Evolutionary conservation across 2,888 invertebrate species (phyloP).

Genomic region (Sussaba pulchella): DNA sequence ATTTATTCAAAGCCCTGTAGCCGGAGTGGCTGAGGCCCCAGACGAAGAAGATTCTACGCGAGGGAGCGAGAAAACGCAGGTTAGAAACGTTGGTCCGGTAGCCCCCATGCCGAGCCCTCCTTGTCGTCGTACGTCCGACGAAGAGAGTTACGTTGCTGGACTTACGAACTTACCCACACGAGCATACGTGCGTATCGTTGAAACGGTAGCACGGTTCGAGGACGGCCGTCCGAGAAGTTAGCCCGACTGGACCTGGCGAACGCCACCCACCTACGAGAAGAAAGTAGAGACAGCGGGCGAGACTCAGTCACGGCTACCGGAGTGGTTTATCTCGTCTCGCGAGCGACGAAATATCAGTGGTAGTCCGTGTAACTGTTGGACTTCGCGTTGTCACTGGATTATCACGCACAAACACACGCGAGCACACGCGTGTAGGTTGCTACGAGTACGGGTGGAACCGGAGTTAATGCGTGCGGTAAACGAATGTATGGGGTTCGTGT

Average conservation of each 20-base stretch:
- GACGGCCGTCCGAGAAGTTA: constrained; percentile 68
- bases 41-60: constrained; percentile 31
- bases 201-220: constrained; percentile 57
- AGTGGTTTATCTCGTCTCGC: constrained; percentile 58
- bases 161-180: constrained; percentile 9
- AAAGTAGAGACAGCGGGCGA: constrained; percentile 58
- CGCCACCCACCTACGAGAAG: constrained; percentile 75
- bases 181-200: constrained; percentile 7
- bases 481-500: constrained; percentile 36
- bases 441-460: constrained; percentile 19
- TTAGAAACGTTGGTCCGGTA: constrained; percentile 71
- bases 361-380: constrained; percentile 38
- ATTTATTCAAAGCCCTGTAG: constrained; percentile 76
- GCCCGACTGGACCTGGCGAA: constrained; percentile 63
- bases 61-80: constrained; percentile 53
- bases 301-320: constrained; percentile 48
- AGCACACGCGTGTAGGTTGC: constrained; percentile 38
- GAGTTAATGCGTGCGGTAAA: constrained; percentile 12
- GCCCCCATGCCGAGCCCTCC: constrained; percentile 60
- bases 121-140: constrained; percentile 60
- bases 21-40: constrained; percentile 36
- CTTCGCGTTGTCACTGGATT: constrained; percentile 10
- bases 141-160: constrained; percentile 52
- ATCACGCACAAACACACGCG: constrained; percentile 29
- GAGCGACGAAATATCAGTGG: constrained; percentile 38